Conservation (phyloP, 30 jellyfish, hydroid and myxozoan species). For the Chrysaora quinquecirrha region DNA sequence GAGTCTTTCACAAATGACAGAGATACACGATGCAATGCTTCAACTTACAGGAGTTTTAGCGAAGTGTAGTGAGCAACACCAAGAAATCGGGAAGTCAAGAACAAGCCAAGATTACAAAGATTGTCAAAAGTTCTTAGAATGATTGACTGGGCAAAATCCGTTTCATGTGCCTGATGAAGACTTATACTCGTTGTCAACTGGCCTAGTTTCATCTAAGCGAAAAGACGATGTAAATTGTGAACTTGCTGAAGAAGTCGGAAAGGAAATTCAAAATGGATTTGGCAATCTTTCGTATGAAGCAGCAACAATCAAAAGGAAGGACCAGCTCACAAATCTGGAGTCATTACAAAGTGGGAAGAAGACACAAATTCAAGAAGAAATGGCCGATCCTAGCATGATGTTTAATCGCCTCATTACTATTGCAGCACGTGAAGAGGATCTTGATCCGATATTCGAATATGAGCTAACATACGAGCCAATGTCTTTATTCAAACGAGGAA, state of each 20-base stretch:
- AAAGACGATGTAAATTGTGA: too few species aligned
- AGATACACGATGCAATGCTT: background rate
- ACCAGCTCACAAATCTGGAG: background rate
- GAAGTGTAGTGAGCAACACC: background rate
- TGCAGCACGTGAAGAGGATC: too few species aligned
- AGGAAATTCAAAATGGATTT: too few species aligned
- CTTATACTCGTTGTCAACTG: too few species aligned
- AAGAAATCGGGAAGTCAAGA: slow-evolving; percentile 42
- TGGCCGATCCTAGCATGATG: too few species aligned
- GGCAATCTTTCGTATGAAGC: too few species aligned
- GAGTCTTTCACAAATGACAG: background rate
- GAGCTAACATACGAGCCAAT: slow-evolving; percentile 13
- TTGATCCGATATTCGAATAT: background rate
- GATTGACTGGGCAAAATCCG: slow-evolving; percentile 16
- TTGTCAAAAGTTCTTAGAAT: background rate
- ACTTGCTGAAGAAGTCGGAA: too few species aligned
- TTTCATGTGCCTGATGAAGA: too few species aligned
- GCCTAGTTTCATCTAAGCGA: too few species aligned
- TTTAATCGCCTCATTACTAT: too few species aligned
- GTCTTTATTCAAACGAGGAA: slow-evolving; percentile 15
- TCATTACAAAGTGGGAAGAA: slow-evolving; percentile 11
- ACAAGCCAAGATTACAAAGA: slow-evolving; percentile 36
- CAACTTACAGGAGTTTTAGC: background rate
- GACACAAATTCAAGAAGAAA: too few species aligned
- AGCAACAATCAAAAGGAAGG: too few species aligned